Evolutionary conservation across 2,113 vertebrate species (phyloP).

Genomic region (Prolemur simus): DNA sequence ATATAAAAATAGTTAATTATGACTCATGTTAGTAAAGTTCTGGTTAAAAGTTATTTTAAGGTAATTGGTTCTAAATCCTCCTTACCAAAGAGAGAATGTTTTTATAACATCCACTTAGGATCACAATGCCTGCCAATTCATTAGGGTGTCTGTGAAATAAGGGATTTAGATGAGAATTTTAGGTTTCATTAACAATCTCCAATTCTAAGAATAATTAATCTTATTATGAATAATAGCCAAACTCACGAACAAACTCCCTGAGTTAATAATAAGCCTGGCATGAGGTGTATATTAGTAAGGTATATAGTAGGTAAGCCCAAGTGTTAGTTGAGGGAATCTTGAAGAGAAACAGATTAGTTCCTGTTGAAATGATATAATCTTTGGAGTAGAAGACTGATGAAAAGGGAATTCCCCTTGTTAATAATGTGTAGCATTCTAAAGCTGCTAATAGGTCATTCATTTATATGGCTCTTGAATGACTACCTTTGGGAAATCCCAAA

Average conservation of each 20-base stretch:
- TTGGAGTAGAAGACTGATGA: neutral
- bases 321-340: constrained; percentile 24
- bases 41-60: constrained; percentile 27
- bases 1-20: neutral
- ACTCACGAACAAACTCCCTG: neutral
- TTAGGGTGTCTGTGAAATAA: neutral
- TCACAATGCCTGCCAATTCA: neutral
- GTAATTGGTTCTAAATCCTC: constrained; percentile 38
- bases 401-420: constrained; percentile 35
- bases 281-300: neutral
- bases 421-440: constrained; percentile 49
- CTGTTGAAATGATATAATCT: constrained; percentile 24
- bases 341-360: constrained; percentile 54
- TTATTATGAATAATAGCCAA: constrained; percentile 28
- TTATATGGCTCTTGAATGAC: constrained; percentile 54
- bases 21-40: neutral
- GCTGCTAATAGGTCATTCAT: constrained; percentile 61
- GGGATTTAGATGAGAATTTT: neutral
- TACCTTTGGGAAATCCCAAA: constrained; percentile 70
- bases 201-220: constrained; percentile 35
- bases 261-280: constrained; percentile 17
- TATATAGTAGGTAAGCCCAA: neutral
- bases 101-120: constrained; percentile 15
- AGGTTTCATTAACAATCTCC: constrained; percentile 14
- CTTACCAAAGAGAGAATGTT: neutral